These are phyloP conservation scores for Psittacus erithacus DNA, from an alignment of 2,113 vertebrate genomes.

Conservation along the genomic window DNA sequence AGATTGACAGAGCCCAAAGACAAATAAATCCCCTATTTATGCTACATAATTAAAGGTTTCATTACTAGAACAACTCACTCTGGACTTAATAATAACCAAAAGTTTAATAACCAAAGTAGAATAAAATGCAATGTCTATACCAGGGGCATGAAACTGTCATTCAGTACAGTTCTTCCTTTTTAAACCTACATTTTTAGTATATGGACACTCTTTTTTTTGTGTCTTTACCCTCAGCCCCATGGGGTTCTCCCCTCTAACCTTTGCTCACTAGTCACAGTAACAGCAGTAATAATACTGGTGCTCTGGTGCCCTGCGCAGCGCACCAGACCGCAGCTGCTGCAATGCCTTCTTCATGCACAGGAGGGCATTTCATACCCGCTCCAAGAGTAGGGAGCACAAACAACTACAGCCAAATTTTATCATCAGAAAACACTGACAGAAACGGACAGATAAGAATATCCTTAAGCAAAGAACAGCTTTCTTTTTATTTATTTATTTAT, in stretches of 20 bases:
- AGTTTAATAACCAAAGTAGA: not conserved
- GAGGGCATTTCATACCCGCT: slow-evolving; percentile 13
- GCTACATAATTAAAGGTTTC: not conserved
- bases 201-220: not conserved
- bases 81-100: not conserved
- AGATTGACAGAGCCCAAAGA: not conserved
- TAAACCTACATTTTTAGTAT: not conserved
- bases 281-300: not conserved
- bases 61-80: not conserved
- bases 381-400: not conserved
- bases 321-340: not conserved
- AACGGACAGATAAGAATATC: not conserved
- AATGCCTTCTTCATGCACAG: slow-evolving; percentile 31
- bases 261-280: not conserved
- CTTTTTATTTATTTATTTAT: not conserved
- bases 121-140: not conserved
- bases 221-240: accelerated
- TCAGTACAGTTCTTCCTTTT: not conserved
- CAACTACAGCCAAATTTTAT: not conserved
- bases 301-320: accelerated
- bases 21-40: not conserved
- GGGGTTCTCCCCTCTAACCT: not conserved
- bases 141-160: not conserved
- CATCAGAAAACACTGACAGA: not conserved
- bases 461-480: not conserved